phyloP scores from a whole-genome alignment of 2,797 vertebrate genomes.

The Scolopax bukidnonensis region DNA sequence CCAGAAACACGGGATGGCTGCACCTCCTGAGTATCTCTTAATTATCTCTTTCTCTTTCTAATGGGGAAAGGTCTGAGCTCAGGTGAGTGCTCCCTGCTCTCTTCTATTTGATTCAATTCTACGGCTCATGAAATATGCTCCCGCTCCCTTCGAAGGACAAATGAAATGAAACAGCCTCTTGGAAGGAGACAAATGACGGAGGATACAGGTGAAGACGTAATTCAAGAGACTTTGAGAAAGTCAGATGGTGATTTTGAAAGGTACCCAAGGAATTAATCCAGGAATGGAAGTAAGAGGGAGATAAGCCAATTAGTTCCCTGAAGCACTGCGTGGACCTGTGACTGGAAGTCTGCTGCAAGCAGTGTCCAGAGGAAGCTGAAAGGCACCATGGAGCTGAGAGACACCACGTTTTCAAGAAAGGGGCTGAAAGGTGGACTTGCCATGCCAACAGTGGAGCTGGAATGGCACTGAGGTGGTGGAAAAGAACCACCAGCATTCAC shows the following conservation, averaged over 20 bases:
- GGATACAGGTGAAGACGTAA: constrained; percentile 10
- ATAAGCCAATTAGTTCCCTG: not conserved
- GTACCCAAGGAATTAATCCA: constrained; percentile 33
- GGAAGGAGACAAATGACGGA: constrained; percentile 37
- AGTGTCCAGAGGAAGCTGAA: not conserved
- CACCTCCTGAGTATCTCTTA: constrained; percentile 53
- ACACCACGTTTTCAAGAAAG: not conserved
- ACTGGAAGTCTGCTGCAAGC: not conserved
- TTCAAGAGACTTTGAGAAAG: constrained; percentile 5
- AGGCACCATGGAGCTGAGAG: not conserved
- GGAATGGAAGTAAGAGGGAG: not conserved
- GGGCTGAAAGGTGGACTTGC: not conserved
- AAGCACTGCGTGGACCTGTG: rapidly evolving
- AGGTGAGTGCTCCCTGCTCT: constrained; percentile 52
- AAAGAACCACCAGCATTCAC: not conserved
- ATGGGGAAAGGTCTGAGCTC: constrained; percentile 68
- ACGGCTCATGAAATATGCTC: constrained; percentile 51
- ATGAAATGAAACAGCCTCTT: constrained; percentile 46
- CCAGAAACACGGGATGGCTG: constrained; percentile 19
- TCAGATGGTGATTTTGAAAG: not conserved
- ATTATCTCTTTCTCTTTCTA: constrained; percentile 70
- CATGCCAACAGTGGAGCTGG: not conserved
- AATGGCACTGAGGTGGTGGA: not conserved
- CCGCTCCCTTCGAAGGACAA: constrained; percentile 36
- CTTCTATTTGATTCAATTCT: constrained; percentile 49